These are phyloP conservation scores for Oryzias melastigma DNA, from an alignment of 2,113 vertebrate species.

Conservation along the genomic window DNA sequence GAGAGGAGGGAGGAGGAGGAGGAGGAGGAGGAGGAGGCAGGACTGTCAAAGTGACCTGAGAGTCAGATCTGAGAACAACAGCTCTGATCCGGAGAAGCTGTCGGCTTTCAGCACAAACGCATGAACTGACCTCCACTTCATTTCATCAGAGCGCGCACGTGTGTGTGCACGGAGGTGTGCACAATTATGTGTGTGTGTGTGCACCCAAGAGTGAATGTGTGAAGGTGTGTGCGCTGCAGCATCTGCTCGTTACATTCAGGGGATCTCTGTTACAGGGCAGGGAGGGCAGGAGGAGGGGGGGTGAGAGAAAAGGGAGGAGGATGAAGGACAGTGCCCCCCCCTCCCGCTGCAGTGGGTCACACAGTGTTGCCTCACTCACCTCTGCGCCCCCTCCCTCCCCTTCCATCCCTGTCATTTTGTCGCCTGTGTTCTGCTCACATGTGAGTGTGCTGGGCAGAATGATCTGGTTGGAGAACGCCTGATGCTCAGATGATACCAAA, in stretches of 20 bases:
- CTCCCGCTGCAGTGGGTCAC: slow-evolving; percentile 65
- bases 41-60: slow-evolving; percentile 78
- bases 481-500: too few species aligned
- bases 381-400: slow-evolving; percentile 57
- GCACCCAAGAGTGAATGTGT: slow-evolving; percentile 22
- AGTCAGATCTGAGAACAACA: slow-evolving; percentile 79
- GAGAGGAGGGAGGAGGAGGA: slow-evolving; percentile 53
- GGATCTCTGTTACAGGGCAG: slow-evolving; percentile 65
- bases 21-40: slow-evolving; percentile 51
- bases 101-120: too few species aligned
- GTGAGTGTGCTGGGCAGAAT: too few species aligned
- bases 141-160: slow-evolving; percentile 29
- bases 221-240: slow-evolving; percentile 24
- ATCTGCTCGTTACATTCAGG: slow-evolving; percentile 70
- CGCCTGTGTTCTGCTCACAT: too few species aligned
- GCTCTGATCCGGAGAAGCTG: slow-evolving; percentile 17
- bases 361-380: slow-evolving; percentile 69
- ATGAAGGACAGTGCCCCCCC: slow-evolving; percentile 53
- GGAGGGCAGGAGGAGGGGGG: slow-evolving; percentile 38
- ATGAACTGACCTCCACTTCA: slow-evolving; percentile 12
- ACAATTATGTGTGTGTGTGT: slow-evolving; percentile 28
- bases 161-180: slow-evolving; percentile 23
- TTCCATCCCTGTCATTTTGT: neutral
- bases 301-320: slow-evolving; percentile 31
- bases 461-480: too few species aligned